Evolutionary conservation across 2,797 vertebrate species (phyloP).

Genomic region (Eulemur mongoz): DNA sequence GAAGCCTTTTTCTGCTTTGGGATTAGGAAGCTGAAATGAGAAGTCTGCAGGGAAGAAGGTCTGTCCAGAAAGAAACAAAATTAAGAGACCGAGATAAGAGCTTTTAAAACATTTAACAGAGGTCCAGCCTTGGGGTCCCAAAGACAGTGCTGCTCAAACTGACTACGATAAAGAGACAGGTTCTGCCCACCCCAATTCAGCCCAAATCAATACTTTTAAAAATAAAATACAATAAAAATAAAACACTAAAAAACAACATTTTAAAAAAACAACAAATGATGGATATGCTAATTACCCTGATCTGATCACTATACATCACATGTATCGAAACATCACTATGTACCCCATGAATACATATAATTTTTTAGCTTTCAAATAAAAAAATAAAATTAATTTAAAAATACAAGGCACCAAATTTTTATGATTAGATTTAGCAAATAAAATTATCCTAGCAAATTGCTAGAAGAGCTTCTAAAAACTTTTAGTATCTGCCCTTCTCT

Average conservation of each 20-base stretch:
- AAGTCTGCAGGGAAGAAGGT: not conserved
- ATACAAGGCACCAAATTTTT: not conserved
- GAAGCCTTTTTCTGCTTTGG: not conserved
- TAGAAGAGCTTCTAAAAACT: not conserved
- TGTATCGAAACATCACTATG: not conserved
- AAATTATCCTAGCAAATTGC: not conserved
- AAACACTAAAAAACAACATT: not conserved
- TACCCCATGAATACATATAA: not conserved
- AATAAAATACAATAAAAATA: not conserved
- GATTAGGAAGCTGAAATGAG: not conserved
- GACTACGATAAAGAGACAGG: not conserved
- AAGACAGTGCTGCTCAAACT: not conserved
- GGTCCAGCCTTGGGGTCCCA: not conserved
- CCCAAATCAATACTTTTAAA: not conserved
- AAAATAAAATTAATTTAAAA: not conserved
- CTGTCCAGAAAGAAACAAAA: not conserved
- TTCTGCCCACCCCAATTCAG: not conserved
- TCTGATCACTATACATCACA: not conserved
- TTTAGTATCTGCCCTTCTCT: not conserved
- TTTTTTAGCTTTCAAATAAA: not conserved
- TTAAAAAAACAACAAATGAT: not conserved
- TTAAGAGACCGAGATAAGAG: not conserved
- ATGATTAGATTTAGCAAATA: not conserved
- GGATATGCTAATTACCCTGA: not conserved
- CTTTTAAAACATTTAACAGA: not conserved